phyloP scores from a whole-genome alignment of 2,888 invertebrate genomes.

The Crioceris asparagi region DNA sequence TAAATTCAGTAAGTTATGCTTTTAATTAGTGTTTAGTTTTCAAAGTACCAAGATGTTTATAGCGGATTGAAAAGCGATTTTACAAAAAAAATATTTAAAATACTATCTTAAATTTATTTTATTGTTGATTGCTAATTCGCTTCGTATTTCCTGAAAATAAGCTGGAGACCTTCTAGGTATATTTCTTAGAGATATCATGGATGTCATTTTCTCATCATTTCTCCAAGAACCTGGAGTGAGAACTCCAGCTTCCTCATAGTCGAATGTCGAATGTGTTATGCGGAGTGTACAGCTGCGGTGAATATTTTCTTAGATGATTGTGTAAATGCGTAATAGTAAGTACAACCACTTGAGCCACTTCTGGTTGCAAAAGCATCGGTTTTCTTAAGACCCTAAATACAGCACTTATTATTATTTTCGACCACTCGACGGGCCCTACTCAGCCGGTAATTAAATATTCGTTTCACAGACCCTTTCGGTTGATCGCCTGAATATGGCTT shows the following conservation, averaged over 20 bases:
- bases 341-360: conserved; percentile 8
- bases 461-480: conserved; percentile 6
- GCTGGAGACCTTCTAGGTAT: not conserved
- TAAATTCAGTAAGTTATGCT: too few species aligned
- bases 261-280: conserved; percentile 4
- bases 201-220: not conserved
- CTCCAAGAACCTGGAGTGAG: not conserved
- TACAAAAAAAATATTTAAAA: too few species aligned
- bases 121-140: too few species aligned
- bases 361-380: conserved; percentile 14
- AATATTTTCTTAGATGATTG: conserved; percentile 9
- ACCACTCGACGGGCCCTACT: conserved; percentile 11
- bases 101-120: too few species aligned
- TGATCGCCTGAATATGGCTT: conserved; percentile 12
- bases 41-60: too few species aligned
- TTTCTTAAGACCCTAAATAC: conserved; percentile 15
- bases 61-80: too few species aligned
- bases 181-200: not conserved
- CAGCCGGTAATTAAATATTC: conserved; percentile 17
- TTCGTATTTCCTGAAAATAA: too few species aligned
- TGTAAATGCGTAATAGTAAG: conserved; percentile 8
- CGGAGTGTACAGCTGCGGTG: conserved; percentile 4
- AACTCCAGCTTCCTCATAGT: not conserved
- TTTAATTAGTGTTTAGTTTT: too few species aligned
- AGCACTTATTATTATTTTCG: conserved; percentile 15